A percentile compares a stretch with the other conserved stretches of the same genome.
Conservation (phyloP, 1,140 invertebrate species). For the Caenorhabditis brenneri region DNA sequence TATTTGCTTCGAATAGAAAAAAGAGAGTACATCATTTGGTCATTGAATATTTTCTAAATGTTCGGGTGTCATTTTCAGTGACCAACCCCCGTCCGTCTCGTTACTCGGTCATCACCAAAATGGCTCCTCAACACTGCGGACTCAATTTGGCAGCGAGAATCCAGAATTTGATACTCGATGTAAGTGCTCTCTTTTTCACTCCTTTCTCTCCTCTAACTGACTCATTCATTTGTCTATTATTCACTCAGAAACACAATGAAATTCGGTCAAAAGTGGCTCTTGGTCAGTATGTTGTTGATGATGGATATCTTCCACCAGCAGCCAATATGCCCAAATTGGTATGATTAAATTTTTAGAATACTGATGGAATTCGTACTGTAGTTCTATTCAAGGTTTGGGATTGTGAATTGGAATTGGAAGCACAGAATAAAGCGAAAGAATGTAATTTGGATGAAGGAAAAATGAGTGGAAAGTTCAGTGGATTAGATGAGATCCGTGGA, state of each 20-base stretch:
- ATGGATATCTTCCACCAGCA: slow-evolving; percentile 5
- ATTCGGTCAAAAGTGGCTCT: slow-evolving; percentile 33
- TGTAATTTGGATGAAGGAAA: neutral
- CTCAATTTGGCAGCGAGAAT: slow-evolving; percentile 28
- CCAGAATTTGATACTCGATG: slow-evolving; percentile 37
- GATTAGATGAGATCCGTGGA: neutral
- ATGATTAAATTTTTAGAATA: neutral
- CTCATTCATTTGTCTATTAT: neutral
- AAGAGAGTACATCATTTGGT: neutral
- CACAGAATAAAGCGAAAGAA: neutral
- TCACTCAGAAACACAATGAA: slow-evolving; percentile 21
- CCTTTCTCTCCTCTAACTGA: neutral
- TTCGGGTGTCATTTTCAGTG: neutral
- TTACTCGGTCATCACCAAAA: slow-evolving; percentile 32
- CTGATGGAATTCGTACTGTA: neutral
- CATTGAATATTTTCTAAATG: neutral
- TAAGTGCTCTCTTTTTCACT: neutral
- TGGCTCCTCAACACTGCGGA: slow-evolving; percentile 6
- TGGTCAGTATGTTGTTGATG: neutral
- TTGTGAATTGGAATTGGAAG: slow-evolving; percentile 6
- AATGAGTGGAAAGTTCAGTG: neutral
- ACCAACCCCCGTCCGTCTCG: slow-evolving; percentile 15
- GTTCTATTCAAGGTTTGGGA: neutral
- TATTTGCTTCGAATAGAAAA: neutral
- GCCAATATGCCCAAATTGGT: slow-evolving; percentile 23